A percentile compares a stretch with the other conserved stretches of the same genome.
phyloP scores from a whole-genome alignment of 2,888 invertebrate species.

The Pilophorus perplexus region DNA sequence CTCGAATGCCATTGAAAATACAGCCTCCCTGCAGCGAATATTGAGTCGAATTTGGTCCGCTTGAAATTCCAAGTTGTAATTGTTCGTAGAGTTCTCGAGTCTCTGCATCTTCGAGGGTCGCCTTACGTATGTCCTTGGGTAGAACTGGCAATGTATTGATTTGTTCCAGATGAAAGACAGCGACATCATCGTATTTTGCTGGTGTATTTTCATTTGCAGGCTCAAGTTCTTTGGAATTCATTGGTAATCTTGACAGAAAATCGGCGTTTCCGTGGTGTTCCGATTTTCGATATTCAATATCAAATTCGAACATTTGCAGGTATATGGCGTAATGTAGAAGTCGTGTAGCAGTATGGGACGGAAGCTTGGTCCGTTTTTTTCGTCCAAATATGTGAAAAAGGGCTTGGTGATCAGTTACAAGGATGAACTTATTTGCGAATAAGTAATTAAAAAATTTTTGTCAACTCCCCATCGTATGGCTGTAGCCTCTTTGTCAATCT shows the following conservation, averaged over 20 bases:
- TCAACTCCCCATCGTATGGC: conserved; percentile 50
- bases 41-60: background rate
- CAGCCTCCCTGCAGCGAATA: conserved; percentile 6
- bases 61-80: background rate
- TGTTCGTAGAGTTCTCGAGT: background rate
- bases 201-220: background rate
- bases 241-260: conserved; percentile 19
- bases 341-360: conserved; percentile 7
- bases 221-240: conserved; percentile 14
- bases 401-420: conserved; percentile 51
- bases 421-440: conserved; percentile 51
- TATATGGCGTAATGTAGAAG: conserved; percentile 33
- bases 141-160: background rate
- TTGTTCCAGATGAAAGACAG: conserved; percentile 15
- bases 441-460: conserved; percentile 52
- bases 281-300: conserved; percentile 30
- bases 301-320: conserved; percentile 33
- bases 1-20: conserved; percentile 19
- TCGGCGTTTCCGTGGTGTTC: conserved; percentile 27
- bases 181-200: conserved; percentile 3
- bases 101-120: conserved; percentile 1
- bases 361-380: conserved; percentile 2
- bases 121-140: conserved; percentile 5
- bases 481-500: conserved; percentile 44
- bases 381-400: conserved; percentile 44